phyloP scores from a whole-genome alignment of 2,888 invertebrate species.

The Rugalucina vietnamica region DNA sequence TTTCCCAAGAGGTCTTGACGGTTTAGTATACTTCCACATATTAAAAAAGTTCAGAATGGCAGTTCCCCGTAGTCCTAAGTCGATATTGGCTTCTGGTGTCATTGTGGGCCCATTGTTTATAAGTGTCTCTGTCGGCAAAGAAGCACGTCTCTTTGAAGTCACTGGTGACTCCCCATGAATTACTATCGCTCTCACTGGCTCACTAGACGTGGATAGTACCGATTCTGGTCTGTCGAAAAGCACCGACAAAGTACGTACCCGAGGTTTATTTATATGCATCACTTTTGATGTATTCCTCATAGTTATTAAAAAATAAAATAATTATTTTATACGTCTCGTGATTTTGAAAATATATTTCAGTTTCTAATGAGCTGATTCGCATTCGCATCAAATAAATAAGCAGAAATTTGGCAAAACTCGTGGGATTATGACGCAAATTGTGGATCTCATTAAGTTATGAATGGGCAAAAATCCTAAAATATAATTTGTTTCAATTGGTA shows the following conservation, averaged over 20 bases:
- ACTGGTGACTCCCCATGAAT: background rate
- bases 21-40: conserved; percentile 41
- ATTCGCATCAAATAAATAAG: no score
- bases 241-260: no score
- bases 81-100: background rate
- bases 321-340: no score
- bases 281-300: no score
- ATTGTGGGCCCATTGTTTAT: background rate
- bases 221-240: background rate
- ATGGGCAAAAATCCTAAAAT: background rate
- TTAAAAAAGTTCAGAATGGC: conserved; percentile 43
- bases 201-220: background rate
- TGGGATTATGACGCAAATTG: background rate
- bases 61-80: background rate
- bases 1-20: conserved; percentile 33
- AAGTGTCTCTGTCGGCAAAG: background rate
- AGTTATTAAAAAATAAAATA: no score
- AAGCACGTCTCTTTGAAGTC: background rate
- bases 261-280: no score
- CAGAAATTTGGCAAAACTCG: background rate
- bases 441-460: background rate
- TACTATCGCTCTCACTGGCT: background rate
- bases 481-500: background rate
- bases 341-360: no score
- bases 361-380: no score